Evolutionary conservation across 2,888 invertebrate genomes (phyloP), one percentile per base, ranked within the genome.

Genomic region (Melanostoma mellinum): DNA sequence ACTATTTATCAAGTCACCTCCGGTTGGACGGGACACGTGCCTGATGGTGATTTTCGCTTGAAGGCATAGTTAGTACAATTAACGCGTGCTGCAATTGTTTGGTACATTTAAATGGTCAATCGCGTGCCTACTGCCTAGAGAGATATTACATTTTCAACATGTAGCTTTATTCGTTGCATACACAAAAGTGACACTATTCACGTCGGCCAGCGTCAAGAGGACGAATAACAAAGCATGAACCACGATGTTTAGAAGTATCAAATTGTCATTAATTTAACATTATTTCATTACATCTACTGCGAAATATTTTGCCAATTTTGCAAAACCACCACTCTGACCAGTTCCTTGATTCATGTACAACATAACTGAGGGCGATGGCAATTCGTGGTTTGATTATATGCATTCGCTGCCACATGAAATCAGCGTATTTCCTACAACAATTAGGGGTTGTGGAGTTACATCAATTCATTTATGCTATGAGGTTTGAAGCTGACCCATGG

Each of bases 381-480:
- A 20, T 53, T 56, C 38, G 67, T 71, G 58, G 65, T 36, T 60
- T 67, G 65, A 76, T 53, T 40, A 46, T 76, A 20, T 20, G 36
- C 58, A 72, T 71, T 44, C 76, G 48, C 50, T 67, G 44, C 72
- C 72, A 56, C 61, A 76, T 55, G 42, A 72, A 81, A 72, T 81
- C 76, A 72, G 38, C 61, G 61, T 63, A 71, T 72, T 67, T 61
- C 60, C 72, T 67, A 38, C 50, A 72, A 76, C 71, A 76, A 81
- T 81, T 81, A 76, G 50, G 71, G 71, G 58, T 48, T 50, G 65
- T 10, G 44, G 46, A 75, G 75, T 80, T 65, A 65, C 69, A 80
- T 80, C 65, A 71, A 63, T 71, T 75, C 60, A 46, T 61, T 65
- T 67, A 76, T 67, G 36, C 42, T 10, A 42, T 58, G 30, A 60